phyloP scores from a whole-genome alignment of 2,888 invertebrate genomes.

The Diplolepis rosae region DNA sequence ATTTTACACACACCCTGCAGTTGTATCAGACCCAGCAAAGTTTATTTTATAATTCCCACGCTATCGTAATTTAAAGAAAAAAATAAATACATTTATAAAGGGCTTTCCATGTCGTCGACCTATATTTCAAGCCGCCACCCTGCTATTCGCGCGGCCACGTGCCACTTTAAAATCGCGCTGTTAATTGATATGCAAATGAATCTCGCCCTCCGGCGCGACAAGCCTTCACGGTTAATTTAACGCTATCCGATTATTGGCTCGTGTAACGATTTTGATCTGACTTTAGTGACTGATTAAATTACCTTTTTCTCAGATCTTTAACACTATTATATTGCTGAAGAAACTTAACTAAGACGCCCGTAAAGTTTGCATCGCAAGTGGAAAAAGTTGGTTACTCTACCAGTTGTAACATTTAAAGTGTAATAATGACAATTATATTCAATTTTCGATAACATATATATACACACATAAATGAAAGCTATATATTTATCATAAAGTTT shows the following conservation, averaged over 20 bases:
- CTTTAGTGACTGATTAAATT: not conserved
- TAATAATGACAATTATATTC: no score
- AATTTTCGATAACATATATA: no score
- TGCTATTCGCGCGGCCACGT: conserved; percentile 15
- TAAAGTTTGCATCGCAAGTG: no score
- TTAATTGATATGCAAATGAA: conserved; percentile 30
- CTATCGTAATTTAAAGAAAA: not conserved
- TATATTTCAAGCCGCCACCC: not conserved
- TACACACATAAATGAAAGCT: no score
- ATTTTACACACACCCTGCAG: conserved; percentile 38
- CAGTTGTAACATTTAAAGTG: no score
- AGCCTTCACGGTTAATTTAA: conserved; percentile 18
- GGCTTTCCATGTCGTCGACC: not conserved
- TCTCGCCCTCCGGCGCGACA: not conserved
- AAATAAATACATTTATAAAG: not conserved
- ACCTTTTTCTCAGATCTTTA: not conserved
- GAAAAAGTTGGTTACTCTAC: no score
- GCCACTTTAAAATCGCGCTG: conserved; percentile 16
- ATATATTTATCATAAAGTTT: no score
- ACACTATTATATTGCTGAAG: no score
- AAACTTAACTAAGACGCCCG: no score
- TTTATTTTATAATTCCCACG: not conserved
- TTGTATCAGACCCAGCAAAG: not conserved
- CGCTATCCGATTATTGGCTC: conserved; percentile 19
- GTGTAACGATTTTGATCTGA: not conserved